Evolutionary conservation across 2,797 vertebrate species (phyloP).

Genomic region (Pempheris klunzingeri): DNA sequence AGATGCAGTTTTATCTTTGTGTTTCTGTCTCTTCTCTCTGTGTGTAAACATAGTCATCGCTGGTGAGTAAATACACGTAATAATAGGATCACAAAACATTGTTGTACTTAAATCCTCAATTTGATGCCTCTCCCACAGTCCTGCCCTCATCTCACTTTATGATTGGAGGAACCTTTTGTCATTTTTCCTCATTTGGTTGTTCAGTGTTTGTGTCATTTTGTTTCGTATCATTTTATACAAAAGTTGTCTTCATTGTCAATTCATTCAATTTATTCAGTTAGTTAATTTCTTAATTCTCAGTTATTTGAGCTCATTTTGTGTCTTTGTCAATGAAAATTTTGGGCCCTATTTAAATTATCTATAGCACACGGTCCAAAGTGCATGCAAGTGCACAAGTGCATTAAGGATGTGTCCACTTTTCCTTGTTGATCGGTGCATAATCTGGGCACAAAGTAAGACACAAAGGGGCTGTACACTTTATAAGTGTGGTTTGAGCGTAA

Average conservation of each 20-base stretch:
- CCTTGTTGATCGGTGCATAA: no score
- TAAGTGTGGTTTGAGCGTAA: no score
- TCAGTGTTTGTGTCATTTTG: slow-evolving; percentile 16
- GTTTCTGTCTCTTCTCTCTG: slow-evolving; percentile 87
- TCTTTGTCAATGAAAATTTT: slow-evolving; percentile 12
- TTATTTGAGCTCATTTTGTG: slow-evolving; percentile 14
- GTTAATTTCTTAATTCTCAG: neutral
- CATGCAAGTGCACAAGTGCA: no score
- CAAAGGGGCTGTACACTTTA: no score
- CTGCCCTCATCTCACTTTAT: slow-evolving; percentile 48
- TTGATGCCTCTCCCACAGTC: slow-evolving; percentile 55
- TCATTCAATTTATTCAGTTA: neutral
- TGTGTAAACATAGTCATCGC: slow-evolving; percentile 85
- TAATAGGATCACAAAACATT: slow-evolving; percentile 36
- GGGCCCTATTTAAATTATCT: no score
- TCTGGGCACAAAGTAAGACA: no score
- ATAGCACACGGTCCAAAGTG: no score
- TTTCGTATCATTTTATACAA: slow-evolving; percentile 1
- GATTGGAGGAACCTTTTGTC: slow-evolving; percentile 25
- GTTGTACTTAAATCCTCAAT: slow-evolving; percentile 40
- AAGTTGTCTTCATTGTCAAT: neutral
- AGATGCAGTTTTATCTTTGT: slow-evolving; percentile 86
- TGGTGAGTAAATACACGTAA: slow-evolving; percentile 84
- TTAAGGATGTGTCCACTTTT: no score
- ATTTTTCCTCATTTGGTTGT: slow-evolving; percentile 14